phyloP scores from a whole-genome alignment of 2,797 vertebrate genomes.

The Morus bassanus region DNA sequence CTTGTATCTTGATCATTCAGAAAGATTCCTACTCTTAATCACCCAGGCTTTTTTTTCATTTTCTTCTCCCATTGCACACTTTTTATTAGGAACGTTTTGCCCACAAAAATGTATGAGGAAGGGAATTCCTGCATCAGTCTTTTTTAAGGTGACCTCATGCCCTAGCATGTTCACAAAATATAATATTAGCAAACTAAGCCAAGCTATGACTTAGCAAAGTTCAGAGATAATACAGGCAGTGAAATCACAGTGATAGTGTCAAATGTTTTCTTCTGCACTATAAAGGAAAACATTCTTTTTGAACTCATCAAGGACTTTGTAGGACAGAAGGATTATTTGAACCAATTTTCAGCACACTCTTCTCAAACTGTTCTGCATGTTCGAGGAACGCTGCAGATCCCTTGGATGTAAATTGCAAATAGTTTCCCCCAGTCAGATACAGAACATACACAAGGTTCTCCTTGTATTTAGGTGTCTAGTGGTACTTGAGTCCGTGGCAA shows the following conservation, averaged over 20 bases:
- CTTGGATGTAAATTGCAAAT: conserved; percentile 54
- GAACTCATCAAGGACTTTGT: conserved; percentile 54
- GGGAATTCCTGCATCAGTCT: background rate
- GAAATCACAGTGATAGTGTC: conserved; percentile 23
- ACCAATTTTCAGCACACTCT: conserved; percentile 27
- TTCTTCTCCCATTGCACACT: background rate
- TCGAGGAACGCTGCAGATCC: conserved; percentile 22
- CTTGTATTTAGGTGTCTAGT: conserved; percentile 61
- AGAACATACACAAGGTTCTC: conserved; percentile 58
- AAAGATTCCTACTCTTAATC: background rate
- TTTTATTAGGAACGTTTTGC: background rate
- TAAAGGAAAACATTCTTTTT: conserved; percentile 50
- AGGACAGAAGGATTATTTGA: conserved; percentile 47
- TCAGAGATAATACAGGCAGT: conserved; percentile 34
- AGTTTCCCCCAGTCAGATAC: conserved; percentile 54
- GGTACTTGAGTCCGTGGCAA: conserved; percentile 35
- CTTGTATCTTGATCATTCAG: background rate
- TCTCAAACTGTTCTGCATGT: background rate
- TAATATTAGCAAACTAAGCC: conserved; percentile 3
- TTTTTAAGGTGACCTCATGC: conserved; percentile 5
- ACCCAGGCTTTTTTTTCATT: background rate
- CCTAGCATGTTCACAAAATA: background rate
- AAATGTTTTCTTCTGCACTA: conserved; percentile 39
- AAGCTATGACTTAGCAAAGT: conserved; percentile 18
- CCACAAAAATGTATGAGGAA: background rate